phyloP scores from a whole-genome alignment of 2,797 vertebrate genomes.

The Microctenopoma steveboyesi region DNA sequence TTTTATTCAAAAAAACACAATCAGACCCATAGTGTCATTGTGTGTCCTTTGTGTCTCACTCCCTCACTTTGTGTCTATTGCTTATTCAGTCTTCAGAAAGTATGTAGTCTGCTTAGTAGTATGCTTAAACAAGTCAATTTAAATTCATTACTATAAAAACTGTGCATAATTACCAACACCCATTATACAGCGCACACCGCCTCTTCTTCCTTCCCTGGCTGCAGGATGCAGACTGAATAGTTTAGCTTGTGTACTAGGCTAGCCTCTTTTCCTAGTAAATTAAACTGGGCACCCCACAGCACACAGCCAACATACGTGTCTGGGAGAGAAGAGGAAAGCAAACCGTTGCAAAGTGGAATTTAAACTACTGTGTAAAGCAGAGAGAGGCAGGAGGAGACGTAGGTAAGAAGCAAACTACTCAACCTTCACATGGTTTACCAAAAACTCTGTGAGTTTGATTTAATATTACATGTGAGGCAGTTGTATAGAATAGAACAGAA shows the following conservation, averaged over 20 bases:
- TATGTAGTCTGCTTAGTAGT: too few relatives aligned
- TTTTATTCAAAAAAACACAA: neutral
- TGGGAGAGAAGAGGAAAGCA: constrained; percentile 36
- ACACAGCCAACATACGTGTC: constrained; percentile 25
- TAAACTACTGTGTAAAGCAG: constrained; percentile 7
- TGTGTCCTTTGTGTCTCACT: neutral
- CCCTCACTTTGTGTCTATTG: neutral
- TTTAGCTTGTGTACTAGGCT: constrained; percentile 67
- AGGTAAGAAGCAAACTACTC: neutral
- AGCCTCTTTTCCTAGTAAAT: constrained; percentile 45
- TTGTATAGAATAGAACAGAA: too few relatives aligned
- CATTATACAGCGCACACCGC: constrained; percentile 16
- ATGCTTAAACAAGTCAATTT: neutral
- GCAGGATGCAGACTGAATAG: constrained; percentile 64
- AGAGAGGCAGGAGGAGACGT: neutral
- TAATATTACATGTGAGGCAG: too few relatives aligned
- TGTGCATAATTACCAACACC: constrained; percentile 26
- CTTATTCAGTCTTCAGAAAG: neutral
- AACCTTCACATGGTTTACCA: neutral
- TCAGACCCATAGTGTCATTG: too few relatives aligned
- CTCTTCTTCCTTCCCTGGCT: constrained; percentile 11
- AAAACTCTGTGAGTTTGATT: too few relatives aligned
- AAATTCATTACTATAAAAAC: constrained; percentile 7
- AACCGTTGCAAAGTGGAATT: constrained; percentile 39
- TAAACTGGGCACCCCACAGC: constrained; percentile 50